Conservation (phyloP, 2,113 vertebrate genomes). For the Pygoscelis adeliae region DNA sequence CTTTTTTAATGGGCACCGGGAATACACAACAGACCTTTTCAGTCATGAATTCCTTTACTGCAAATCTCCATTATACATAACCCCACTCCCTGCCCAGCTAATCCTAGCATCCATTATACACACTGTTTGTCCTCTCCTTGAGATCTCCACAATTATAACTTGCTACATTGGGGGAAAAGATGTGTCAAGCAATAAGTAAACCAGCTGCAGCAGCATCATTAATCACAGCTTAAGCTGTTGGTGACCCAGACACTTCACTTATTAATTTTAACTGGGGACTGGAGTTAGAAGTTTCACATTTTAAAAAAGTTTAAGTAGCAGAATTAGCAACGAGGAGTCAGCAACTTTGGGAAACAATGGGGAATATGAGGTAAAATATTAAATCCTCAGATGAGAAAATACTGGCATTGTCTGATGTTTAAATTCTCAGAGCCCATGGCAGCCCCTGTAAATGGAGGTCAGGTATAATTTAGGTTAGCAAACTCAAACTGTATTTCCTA, state of each 20-base stretch:
- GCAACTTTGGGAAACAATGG: background rate
- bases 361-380: background rate
- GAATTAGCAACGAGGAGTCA: background rate
- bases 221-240: background rate
- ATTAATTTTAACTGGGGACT: background rate
- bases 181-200: background rate
- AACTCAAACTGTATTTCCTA: background rate
- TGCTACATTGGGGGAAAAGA: background rate
- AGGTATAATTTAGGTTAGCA: background rate
- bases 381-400: background rate
- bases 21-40: background rate
- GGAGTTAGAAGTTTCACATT: background rate
- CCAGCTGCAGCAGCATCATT: background rate
- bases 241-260: background rate
- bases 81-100: background rate
- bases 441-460: background rate
- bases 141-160: background rate
- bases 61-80: background rate
- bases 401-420: background rate
- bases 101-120: background rate
- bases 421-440: background rate
- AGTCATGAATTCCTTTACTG: background rate
- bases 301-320: background rate
- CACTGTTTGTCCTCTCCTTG: background rate
- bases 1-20: background rate